These are phyloP conservation scores for Gari tellinella DNA, from an alignment of 2,888 invertebrate genomes.

Conservation along the genomic window DNA sequence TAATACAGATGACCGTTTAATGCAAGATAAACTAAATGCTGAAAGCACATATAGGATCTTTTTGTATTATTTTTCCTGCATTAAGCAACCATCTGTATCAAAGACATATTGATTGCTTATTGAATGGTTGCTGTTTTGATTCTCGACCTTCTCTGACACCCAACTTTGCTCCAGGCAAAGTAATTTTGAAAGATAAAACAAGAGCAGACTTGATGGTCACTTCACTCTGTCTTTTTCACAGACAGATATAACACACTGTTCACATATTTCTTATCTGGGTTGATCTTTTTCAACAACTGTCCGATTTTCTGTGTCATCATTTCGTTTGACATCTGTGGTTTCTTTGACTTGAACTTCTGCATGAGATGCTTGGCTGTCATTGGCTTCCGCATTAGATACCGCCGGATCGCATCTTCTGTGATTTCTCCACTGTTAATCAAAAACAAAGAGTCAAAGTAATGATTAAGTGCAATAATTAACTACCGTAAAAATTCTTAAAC, in stretches of 20 bases:
- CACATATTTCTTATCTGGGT: conserved; percentile 95
- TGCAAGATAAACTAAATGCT: too few relatives aligned
- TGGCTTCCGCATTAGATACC: conserved; percentile 97
- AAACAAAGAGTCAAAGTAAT: background rate
- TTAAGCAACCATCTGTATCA: too few relatives aligned
- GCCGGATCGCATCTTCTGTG: conserved; percentile 96
- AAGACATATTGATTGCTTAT: too few relatives aligned
- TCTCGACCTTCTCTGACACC: too few relatives aligned
- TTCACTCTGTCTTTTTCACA: conserved; percentile 69
- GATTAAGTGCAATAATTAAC: background rate
- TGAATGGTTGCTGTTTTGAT: too few relatives aligned
- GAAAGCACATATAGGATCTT: too few relatives aligned
- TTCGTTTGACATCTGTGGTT: conserved; percentile 94
- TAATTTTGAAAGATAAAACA: too few relatives aligned
- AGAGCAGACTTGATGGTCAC: background rate
- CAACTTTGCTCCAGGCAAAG: too few relatives aligned
- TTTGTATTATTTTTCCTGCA: too few relatives aligned
- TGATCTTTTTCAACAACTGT: conserved; percentile 96
- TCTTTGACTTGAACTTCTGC: conserved; percentile 97
- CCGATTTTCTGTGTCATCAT: conserved; percentile 97
- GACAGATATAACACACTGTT: conserved; percentile 98
- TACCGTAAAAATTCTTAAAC: background rate
- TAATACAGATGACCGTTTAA: too few relatives aligned
- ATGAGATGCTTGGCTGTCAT: conserved; percentile 98
- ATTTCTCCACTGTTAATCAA: conserved; percentile 85